A percentile compares a stretch with the other conserved stretches of the same genome.
phyloP scores from a whole-genome alignment of 53 echinoderm and acorn worm genomes.

The Mesocentrotus franciscanus region DNA sequence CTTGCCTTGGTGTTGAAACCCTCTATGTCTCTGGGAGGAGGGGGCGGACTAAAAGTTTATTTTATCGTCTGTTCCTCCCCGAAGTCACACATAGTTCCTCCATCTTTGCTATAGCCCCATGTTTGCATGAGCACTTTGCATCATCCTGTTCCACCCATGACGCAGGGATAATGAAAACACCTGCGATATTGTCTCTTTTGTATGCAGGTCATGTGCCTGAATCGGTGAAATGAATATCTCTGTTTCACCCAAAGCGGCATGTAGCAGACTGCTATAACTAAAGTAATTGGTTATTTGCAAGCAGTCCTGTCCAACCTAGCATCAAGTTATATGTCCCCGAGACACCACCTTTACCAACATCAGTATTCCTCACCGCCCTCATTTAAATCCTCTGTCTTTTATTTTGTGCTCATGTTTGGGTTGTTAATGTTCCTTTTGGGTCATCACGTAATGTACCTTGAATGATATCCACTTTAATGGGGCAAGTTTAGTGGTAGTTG shows the following conservation, averaged over 20 bases:
- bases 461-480: neutral
- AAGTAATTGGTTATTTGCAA: conserved; percentile 55
- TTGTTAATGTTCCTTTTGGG: neutral
- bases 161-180: neutral
- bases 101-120: no score
- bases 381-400: neutral
- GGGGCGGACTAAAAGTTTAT: no score
- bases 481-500: neutral
- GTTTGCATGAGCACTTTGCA: neutral
- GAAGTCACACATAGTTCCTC: no score
- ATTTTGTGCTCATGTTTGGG: neutral
- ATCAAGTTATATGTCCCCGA: neutral
- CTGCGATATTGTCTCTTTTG: neutral
- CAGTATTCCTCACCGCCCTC: neutral
- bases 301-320: conserved; percentile 32
- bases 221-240: conserved; percentile 39
- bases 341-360: neutral
- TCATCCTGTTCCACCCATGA: neutral
- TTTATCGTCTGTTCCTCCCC: no score
- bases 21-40: no score
- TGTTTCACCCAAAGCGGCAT: conserved; percentile 43
- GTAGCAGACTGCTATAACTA: conserved; percentile 50
- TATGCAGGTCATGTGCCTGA: conserved; percentile 38
- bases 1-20: no score
- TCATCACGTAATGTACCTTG: neutral